Percentiles rank a stretch among this genome's conserved stretches.
Evolutionary conservation across 2,113 vertebrate genomes (phyloP).

Genomic region (Helogale parvula): DNA sequence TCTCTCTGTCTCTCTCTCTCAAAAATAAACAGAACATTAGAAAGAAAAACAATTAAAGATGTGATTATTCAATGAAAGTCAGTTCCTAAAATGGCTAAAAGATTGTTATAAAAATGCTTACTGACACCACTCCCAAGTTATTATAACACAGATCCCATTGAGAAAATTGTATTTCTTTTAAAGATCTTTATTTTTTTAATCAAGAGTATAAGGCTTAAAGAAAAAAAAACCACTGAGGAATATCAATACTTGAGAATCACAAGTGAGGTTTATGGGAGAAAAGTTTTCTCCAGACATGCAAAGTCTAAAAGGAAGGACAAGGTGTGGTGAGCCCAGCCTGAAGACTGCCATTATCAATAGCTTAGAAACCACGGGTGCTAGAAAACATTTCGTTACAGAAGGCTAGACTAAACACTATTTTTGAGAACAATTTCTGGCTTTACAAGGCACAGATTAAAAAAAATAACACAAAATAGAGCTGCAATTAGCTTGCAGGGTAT

Average conservation of each 20-base stretch:
- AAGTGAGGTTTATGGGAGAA: not conserved
- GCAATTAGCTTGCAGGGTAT: not conserved
- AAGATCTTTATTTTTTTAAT: not conserved
- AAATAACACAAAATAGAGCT: not conserved
- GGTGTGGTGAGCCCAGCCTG: not conserved
- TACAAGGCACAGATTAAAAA: not conserved
- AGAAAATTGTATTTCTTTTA: not conserved
- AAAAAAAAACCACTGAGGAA: not conserved
- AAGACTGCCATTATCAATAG: not conserved
- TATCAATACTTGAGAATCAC: not conserved
- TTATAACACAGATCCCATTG: not conserved
- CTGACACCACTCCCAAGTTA: not conserved
- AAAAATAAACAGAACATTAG: too few relatives aligned
- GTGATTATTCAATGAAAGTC: not conserved
- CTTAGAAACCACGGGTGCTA: not conserved
- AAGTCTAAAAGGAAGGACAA: not conserved
- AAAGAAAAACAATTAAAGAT: too few relatives aligned
- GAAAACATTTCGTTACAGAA: constrained; percentile 20
- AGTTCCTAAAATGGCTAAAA: not conserved
- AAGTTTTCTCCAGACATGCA: not conserved
- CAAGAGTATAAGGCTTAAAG: not conserved
- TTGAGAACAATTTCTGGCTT: not conserved
- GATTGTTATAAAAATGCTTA: not conserved
- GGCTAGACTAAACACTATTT: not conserved
- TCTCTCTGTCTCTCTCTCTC: too few relatives aligned